Percentiles rank a stretch among this genome's conserved stretches.
Evolutionary conservation across 1,140 invertebrate species (phyloP).

Genomic region (Meloidogyne hapla): DNA sequence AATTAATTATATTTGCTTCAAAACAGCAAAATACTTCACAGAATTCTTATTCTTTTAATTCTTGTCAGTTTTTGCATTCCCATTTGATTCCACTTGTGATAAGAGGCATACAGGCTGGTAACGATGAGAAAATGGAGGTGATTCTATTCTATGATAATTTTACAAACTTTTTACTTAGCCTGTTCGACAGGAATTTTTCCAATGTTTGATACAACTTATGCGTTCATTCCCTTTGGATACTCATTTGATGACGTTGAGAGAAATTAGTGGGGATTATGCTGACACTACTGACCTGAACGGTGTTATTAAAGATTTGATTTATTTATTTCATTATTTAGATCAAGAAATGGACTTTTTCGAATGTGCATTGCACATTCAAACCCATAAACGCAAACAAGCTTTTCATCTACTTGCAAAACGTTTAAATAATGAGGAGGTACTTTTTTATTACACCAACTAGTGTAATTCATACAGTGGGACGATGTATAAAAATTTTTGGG

Average conservation of each 20-base stretch:
- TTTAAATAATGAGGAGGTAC: conserved; percentile 38
- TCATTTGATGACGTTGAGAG: conserved; percentile 21
- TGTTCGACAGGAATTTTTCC: conserved; percentile 28
- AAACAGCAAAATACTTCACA: background rate
- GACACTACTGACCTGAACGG: conserved; percentile 8
- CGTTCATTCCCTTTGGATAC: conserved; percentile 29
- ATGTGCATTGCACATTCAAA: conserved; percentile 78
- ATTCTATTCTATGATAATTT: background rate
- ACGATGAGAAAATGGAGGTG: background rate
- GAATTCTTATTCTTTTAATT: background rate
- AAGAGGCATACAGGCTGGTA: conserved; percentile 27
- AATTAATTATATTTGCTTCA: conserved; percentile 70
- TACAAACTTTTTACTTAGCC: conserved; percentile 3
- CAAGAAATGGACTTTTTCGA: conserved; percentile 88
- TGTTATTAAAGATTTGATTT: conserved; percentile 58
- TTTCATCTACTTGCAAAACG: conserved; percentile 38
- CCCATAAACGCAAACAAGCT: conserved; percentile 54
- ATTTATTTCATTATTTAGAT: conserved; percentile 74
- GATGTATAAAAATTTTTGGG: no score
- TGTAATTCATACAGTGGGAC: no score
- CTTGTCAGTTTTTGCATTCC: conserved; percentile 67
- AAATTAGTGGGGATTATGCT: conserved; percentile 18
- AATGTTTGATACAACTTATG: conserved; percentile 24
- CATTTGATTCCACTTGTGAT: conserved; percentile 41
- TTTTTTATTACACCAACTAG: conserved; percentile 5